Percentiles rank a stretch among this genome's conserved stretches.
Conservation (phyloP, 2,888 invertebrate species). For the Pachliopta kotzebuea region DNA sequence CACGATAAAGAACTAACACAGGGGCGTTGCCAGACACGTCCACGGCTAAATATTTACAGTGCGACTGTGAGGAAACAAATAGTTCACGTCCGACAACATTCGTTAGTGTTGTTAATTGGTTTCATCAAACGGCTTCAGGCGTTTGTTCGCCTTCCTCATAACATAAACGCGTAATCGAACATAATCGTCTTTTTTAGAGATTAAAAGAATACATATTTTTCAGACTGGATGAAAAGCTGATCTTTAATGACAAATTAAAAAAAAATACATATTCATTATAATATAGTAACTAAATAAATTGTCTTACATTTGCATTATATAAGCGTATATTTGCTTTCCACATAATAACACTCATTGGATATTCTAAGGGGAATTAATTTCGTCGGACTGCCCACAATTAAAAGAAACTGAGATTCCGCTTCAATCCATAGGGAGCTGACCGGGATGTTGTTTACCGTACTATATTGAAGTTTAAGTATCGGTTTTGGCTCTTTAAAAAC, state of each 20-base stretch:
- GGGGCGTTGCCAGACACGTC: conserved; percentile 69
- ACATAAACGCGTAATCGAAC: conserved; percentile 19
- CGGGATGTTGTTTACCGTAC: conserved; percentile 39
- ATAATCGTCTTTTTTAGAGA: background rate
- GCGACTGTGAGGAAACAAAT: conserved; percentile 73
- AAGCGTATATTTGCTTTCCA: conserved; percentile 53
- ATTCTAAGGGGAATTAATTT: conserved; percentile 53
- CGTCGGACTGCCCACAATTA: conserved; percentile 58
- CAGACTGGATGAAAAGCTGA: no score
- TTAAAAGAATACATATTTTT: background rate
- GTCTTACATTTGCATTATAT: no score
- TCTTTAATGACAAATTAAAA: background rate
- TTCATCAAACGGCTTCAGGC: conserved; percentile 63
- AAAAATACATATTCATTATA: background rate
- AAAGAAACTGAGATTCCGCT: conserved; percentile 46
- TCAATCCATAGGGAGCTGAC: conserved; percentile 38
- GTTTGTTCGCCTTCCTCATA: conserved; percentile 37
- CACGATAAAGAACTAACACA: conserved; percentile 66
- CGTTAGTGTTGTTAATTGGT: conserved; percentile 73
- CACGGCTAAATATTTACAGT: conserved; percentile 75
- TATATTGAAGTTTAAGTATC: no score
- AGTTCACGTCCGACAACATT: conserved; percentile 65
- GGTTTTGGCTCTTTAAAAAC: no score
- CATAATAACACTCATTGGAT: conserved; percentile 55
- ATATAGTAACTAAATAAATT: no score